A percentile compares a stretch with the other conserved stretches of the same genome.
Evolutionary conservation across 2,888 invertebrate genomes (phyloP).

Genomic region (Cylindroiulus punctatus): DNA sequence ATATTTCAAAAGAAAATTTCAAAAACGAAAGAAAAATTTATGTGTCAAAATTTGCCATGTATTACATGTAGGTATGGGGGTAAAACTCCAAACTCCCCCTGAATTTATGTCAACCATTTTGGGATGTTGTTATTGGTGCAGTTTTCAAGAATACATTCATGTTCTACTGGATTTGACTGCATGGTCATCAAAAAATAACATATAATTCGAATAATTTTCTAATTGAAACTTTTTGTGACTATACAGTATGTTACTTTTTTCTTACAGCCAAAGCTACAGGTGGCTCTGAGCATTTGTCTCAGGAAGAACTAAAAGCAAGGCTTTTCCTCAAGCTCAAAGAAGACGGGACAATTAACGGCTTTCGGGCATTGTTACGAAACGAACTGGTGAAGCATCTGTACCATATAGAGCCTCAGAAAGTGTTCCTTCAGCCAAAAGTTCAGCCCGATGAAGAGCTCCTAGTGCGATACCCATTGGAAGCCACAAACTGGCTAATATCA

Average conservation of each 20-base stretch:
- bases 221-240: no score
- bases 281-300: neutral
- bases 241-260: neutral
- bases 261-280: neutral
- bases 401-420: slow-evolving; percentile 4
- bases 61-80: no score
- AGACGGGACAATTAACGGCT: slow-evolving; percentile 22
- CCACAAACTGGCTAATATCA: slow-evolving; percentile 46
- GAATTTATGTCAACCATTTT: no score
- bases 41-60: no score
- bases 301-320: slow-evolving; percentile 44
- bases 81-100: no score
- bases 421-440: neutral
- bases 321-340: slow-evolving; percentile 23
- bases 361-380: slow-evolving; percentile 48
- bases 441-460: neutral
- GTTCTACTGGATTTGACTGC: no score
- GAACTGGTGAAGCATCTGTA: slow-evolving; percentile 50
- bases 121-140: no score
- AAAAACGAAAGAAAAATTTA: no score
- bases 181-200: no score
- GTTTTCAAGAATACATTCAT: no score
- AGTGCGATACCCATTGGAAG: slow-evolving; percentile 3
- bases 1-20: no score
- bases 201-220: no score